Conservation (phyloP, 2,113 vertebrate genomes). For the Ailuropoda melanoleuca region DNA sequence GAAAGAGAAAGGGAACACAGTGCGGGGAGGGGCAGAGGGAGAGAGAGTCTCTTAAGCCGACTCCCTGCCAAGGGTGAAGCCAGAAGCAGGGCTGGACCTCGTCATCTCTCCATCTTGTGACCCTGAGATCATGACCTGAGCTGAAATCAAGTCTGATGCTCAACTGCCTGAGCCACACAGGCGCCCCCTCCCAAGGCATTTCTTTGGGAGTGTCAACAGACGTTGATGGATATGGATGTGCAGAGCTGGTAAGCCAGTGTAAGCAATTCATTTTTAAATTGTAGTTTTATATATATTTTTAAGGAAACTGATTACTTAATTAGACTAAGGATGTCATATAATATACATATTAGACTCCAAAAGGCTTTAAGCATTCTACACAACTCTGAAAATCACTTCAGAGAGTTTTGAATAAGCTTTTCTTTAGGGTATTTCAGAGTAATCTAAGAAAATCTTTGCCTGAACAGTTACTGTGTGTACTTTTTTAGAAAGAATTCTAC, state of each 20-base stretch:
- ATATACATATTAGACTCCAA: background rate
- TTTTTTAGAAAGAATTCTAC: background rate
- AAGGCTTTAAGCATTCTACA: background rate
- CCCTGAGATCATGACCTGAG: background rate
- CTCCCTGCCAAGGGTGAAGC: background rate
- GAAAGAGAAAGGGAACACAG: too few relatives aligned
- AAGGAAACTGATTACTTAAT: background rate
- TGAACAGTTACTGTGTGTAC: background rate
- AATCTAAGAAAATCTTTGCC: background rate
- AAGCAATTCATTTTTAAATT: constrained; percentile 14
- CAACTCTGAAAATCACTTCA: background rate
- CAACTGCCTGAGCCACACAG: background rate
- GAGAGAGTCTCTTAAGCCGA: background rate
- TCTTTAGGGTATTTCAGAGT: constrained; percentile 1
- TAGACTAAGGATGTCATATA: background rate
- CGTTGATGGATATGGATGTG: background rate
- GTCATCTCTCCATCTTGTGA: background rate
- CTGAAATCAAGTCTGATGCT: too few relatives aligned
- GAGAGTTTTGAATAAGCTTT: background rate
- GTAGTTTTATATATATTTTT: background rate
- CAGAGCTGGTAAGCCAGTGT: background rate
- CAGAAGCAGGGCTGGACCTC: background rate
- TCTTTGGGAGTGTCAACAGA: background rate
- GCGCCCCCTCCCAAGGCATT: background rate
- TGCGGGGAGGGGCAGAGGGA: background rate